Conservation (phyloP, 2,113 vertebrate species). For the Chamaetylas fuelleborni region DNA sequence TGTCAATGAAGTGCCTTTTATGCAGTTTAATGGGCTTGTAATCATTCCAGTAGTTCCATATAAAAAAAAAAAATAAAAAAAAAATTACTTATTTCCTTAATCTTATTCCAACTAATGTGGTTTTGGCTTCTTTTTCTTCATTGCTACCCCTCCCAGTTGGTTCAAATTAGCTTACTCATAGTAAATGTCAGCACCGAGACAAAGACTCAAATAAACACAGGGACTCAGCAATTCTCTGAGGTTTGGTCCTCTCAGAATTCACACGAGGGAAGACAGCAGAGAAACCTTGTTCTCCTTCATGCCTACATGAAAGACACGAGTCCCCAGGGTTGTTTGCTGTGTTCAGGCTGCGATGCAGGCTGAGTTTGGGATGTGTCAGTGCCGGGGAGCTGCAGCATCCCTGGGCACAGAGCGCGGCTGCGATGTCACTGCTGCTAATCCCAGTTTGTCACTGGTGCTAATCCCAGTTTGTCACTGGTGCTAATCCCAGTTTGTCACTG, state of each 20-base stretch:
- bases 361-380: fast-evolving
- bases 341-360: fast-evolving
- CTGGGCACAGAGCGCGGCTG: neutral
- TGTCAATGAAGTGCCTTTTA: conserved; percentile 9
- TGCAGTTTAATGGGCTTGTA: neutral
- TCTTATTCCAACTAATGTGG: neutral
- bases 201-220: neutral
- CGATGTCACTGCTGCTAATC: no score
- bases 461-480: no score
- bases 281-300: neutral
- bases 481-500: no score
- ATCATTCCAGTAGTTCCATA: neutral
- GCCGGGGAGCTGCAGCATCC: neutral
- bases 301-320: neutral
- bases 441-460: no score
- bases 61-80: neutral
- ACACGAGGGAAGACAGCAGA: neutral
- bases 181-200: neutral
- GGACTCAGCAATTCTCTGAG: neutral
- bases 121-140: neutral
- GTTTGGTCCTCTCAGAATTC: neutral
- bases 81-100: neutral
- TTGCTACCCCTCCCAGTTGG: neutral
- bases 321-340: neutral
- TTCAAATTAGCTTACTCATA: conserved; percentile 1